phyloP scores from a whole-genome alignment of 2,888 invertebrate species.

The Eilema caniola region DNA sequence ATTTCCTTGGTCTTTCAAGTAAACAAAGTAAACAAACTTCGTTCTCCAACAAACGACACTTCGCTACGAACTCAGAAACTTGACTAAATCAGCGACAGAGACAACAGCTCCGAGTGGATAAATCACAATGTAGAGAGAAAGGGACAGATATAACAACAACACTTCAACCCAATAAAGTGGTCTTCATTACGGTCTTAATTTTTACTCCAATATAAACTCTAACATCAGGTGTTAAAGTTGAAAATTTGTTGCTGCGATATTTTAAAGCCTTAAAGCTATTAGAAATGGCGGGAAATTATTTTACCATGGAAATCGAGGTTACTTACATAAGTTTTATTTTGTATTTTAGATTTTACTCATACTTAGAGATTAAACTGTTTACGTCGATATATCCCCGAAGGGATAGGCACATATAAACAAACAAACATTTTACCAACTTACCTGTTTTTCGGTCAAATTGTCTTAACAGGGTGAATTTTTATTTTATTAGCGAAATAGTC shows the following conservation, averaged over 20 bases:
- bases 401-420: no score
- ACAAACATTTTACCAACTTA: no score
- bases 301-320: constrained; percentile 31
- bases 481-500: no score
- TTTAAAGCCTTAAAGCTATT: constrained; percentile 46
- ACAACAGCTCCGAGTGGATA: constrained; percentile 31
- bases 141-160: constrained; percentile 62
- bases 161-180: constrained; percentile 44
- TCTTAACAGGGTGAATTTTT: no score
- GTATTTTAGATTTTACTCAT: background rate
- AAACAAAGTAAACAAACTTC: constrained; percentile 66
- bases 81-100: constrained; percentile 60
- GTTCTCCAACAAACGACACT: constrained; percentile 48
- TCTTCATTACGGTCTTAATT: constrained; percentile 36
- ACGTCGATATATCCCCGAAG: no score
- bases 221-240: rapidly evolving
- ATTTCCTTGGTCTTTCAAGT: constrained; percentile 40
- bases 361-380: no score
- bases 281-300: constrained; percentile 74
- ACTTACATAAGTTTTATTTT: constrained; percentile 9
- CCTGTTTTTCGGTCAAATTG: no score
- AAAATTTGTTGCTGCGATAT: constrained; percentile 29
- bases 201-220: constrained; percentile 23
- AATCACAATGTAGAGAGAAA: constrained; percentile 52
- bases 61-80: constrained; percentile 54